Evolutionary conservation across 2,888 invertebrate species (phyloP).

Genomic region (Phyllotreta striolata): DNA sequence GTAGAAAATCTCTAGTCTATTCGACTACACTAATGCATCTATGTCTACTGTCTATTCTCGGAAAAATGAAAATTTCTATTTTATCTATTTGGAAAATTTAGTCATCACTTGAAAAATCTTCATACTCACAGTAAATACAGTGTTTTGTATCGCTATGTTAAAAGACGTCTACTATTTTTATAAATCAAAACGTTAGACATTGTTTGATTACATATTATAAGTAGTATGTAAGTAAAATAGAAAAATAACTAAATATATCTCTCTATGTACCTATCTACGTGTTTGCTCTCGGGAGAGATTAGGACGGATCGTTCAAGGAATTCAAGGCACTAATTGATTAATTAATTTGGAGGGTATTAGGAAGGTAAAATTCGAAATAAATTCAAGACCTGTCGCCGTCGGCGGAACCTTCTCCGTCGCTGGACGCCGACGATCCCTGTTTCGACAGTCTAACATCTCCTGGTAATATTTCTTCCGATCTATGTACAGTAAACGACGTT

Average conservation of each 20-base stretch:
- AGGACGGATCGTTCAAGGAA: constrained; percentile 18
- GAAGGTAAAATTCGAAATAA: constrained; percentile 4
- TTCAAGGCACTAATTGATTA: background rate
- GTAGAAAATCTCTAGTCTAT: constrained; percentile 37
- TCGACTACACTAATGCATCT: constrained; percentile 44
- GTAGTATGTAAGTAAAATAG: background rate
- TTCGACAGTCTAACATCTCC: constrained; percentile 77
- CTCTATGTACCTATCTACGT: constrained; percentile 61
- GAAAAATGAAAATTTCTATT: constrained; percentile 31
- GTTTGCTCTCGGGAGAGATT: constrained; percentile 49
- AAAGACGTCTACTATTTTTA: constrained; percentile 30
- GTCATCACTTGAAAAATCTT: constrained; percentile 2
- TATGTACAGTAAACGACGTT: constrained; percentile 96
- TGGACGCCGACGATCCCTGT: constrained; percentile 92
- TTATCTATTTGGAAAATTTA: constrained; percentile 3
- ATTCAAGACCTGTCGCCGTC: constrained; percentile 81
- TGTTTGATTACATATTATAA: constrained; percentile 3
- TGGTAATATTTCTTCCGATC: constrained; percentile 97
- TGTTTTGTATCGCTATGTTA: constrained; percentile 22
- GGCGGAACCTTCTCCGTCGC: constrained; percentile 85
- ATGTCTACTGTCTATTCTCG: constrained; percentile 39
- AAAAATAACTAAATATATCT: constrained; percentile 47
- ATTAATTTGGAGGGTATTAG: background rate
- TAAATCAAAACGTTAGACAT: constrained; percentile 17
- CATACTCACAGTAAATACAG: constrained; percentile 30